These are phyloP conservation scores for Anabacerthia variegaticeps DNA, from an alignment of 2,797 vertebrate species.

Conservation along the genomic window DNA sequence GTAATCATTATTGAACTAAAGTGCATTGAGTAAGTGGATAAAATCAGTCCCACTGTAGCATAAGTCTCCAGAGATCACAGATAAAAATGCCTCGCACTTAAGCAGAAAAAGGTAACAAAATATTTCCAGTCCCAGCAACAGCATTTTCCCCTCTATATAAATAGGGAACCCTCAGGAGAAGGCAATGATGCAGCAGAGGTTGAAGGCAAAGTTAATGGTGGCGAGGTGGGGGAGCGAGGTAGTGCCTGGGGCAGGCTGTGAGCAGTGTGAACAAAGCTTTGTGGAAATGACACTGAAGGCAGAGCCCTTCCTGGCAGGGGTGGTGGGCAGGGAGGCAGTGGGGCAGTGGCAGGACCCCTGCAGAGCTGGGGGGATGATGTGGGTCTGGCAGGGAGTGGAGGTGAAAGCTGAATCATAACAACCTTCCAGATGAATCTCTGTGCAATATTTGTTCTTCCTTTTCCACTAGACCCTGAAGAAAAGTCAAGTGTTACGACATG, in stretches of 20 bases:
- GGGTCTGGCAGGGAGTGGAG: background rate
- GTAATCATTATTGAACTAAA: constrained; percentile 72
- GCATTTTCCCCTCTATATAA: constrained; percentile 70
- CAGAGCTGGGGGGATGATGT: accelerated
- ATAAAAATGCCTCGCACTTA: constrained; percentile 72
- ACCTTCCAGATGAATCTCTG: background rate
- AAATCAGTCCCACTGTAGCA: constrained; percentile 74
- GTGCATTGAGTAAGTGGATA: constrained; percentile 76
- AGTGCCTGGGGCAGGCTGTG: constrained; percentile 19
- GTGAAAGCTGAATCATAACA: background rate
- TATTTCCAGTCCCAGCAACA: constrained; percentile 75
- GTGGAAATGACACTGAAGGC: background rate
- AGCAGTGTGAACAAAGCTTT: background rate
- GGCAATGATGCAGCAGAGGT: constrained; percentile 52
- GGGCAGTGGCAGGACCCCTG: background rate
- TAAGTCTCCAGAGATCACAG: constrained; percentile 75
- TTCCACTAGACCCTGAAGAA: background rate
- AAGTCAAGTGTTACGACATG: background rate
- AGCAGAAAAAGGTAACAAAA: constrained; percentile 71
- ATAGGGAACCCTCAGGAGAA: constrained; percentile 74
- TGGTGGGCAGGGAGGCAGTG: background rate
- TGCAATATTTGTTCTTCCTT: background rate
- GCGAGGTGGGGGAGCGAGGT: background rate
- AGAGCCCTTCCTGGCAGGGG: background rate
- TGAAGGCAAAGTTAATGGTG: constrained; percentile 38